Conservation (phyloP, 2,113 vertebrate species). For the Dromas ardeola region DNA sequence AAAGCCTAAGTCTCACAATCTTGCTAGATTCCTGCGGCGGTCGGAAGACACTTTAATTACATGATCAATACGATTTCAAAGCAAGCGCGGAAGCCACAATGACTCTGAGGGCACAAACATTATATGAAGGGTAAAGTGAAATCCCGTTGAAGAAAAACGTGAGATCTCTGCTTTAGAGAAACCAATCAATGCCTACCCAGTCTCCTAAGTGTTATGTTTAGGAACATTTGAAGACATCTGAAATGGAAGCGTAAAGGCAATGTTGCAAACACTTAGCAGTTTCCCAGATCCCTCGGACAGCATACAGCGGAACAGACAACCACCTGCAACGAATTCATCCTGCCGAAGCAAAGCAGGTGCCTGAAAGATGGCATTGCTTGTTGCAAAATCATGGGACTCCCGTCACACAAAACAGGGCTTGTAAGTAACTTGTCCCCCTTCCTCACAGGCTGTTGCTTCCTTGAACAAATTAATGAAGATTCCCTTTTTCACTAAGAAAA, state of each 20-base stretch:
- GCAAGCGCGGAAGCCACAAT: conserved; percentile 34
- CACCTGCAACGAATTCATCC: neutral
- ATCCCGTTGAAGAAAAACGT: neutral
- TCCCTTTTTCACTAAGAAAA: neutral
- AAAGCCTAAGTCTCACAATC: conserved; percentile 21
- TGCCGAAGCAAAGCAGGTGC: neutral
- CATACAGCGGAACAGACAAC: neutral
- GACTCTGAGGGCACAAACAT: conserved; percentile 45
- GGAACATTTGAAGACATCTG: conserved; percentile 38
- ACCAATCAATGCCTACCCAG: conserved; percentile 29
- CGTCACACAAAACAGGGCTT: neutral
- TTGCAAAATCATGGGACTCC: neutral
- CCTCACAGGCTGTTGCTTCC: neutral
- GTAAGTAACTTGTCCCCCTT: neutral
- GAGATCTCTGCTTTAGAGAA: conserved; percentile 2
- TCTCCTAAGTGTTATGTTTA: conserved; percentile 49
- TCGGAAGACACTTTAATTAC: conserved; percentile 49
- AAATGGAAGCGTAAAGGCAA: conserved; percentile 39
- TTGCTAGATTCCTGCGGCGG: neutral
- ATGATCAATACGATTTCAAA: conserved; percentile 59
- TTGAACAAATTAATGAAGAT: neutral
- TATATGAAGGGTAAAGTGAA: conserved; percentile 35
- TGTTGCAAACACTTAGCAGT: conserved; percentile 42
- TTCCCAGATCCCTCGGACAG: conserved; percentile 37
- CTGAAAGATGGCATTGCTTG: neutral